Conservation (phyloP, 2,888 invertebrate species). For the Theretra japonica region DNA sequence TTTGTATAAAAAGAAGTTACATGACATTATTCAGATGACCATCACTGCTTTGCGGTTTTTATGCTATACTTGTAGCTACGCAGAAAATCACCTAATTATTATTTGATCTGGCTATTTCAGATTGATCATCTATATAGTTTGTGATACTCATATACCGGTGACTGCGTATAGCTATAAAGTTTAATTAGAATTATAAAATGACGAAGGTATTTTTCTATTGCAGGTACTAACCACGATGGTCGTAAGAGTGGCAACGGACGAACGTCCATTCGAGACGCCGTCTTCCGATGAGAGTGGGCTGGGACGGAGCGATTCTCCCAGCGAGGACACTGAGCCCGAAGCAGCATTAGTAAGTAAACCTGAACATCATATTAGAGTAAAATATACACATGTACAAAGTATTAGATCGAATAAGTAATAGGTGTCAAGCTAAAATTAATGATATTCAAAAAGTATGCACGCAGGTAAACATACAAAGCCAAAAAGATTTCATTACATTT, state of each 20-base stretch:
- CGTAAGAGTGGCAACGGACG: conserved; percentile 73
- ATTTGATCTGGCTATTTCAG: too few relatives aligned
- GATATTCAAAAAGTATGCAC: too few relatives aligned
- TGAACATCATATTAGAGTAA: background rate
- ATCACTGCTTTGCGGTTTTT: too few relatives aligned
- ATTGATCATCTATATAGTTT: too few relatives aligned
- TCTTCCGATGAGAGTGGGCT: conserved; percentile 79
- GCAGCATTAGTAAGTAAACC: conserved; percentile 72
- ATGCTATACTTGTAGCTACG: too few relatives aligned
- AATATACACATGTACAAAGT: too few relatives aligned
- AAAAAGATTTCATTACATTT: background rate
- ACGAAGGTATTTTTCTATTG: conserved; percentile 33
- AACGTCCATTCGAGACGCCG: conserved; percentile 76
- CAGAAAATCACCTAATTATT: too few relatives aligned
- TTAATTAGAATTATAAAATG: background rate
- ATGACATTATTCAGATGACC: too few relatives aligned
- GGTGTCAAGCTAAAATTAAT: too few relatives aligned
- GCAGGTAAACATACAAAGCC: background rate
- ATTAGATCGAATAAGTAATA: too few relatives aligned
- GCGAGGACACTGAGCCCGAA: conserved; percentile 73
- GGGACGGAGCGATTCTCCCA: conserved; percentile 73
- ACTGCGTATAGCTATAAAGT: too few relatives aligned
- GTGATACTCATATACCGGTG: too few relatives aligned
- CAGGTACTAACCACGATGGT: conserved; percentile 67
- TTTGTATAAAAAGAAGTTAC: background rate